Evolutionary conservation across 2,888 invertebrate species (phyloP).

Genomic region (Trypoxylon attenuatum): DNA sequence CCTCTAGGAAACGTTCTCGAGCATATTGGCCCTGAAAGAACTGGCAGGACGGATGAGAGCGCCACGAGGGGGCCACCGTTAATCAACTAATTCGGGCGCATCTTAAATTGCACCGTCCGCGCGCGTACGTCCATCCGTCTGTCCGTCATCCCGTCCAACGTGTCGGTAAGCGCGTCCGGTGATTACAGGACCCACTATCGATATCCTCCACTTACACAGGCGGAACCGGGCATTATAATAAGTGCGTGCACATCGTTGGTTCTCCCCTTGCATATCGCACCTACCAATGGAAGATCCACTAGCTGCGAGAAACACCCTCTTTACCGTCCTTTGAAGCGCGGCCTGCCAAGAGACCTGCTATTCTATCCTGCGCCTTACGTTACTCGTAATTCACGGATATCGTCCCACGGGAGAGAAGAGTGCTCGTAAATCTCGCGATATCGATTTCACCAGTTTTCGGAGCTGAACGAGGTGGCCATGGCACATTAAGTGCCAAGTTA

Average conservation of each 20-base stretch:
- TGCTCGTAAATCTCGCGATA: slow-evolving; percentile 48
- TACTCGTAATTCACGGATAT: slow-evolving; percentile 31
- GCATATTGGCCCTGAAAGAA: neutral
- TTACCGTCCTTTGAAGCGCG: too few species aligned
- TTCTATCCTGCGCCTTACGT: too few species aligned
- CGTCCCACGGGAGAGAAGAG: slow-evolving; percentile 13
- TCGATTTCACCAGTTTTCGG: slow-evolving; percentile 57
- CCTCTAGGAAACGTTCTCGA: neutral
- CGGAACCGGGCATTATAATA: slow-evolving; percentile 58
- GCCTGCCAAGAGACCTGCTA: too few species aligned
- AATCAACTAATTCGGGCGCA: slow-evolving; percentile 62
- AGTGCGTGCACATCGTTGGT: slow-evolving; percentile 45
- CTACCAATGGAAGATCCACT: slow-evolving; percentile 1
- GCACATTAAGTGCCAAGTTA: slow-evolving; percentile 52
- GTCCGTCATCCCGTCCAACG: slow-evolving; percentile 53
- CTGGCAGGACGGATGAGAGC: too few species aligned
- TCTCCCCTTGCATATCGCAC: slow-evolving; percentile 20
- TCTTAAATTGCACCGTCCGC: slow-evolving; percentile 57
- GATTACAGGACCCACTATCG: slow-evolving; percentile 62
- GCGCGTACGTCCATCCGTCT: slow-evolving; percentile 43
- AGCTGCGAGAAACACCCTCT: neutral
- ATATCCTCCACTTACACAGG: slow-evolving; percentile 51
- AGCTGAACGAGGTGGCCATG: slow-evolving; percentile 36
- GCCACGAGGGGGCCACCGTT: slow-evolving; percentile 26
- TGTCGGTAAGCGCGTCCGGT: slow-evolving; percentile 61